Base-by-base conservation (phyloP, 1,140 invertebrate species). In the Drosophila nasuta region DNA sequence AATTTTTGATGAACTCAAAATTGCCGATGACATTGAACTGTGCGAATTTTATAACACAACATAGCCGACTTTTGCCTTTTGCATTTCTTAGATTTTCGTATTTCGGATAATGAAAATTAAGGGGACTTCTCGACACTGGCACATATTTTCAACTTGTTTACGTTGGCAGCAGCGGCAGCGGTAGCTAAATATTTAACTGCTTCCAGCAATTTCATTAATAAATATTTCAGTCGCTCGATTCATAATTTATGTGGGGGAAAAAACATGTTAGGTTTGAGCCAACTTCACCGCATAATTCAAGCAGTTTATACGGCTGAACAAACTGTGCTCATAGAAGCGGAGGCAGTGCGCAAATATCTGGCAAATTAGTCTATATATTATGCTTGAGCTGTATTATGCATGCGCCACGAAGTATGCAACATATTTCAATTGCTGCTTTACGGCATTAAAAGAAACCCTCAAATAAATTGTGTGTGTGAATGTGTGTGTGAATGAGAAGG, bases 1-100 rank as follows among this genome's bases (percentile, higher is more conserved):
- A 74, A 89, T 85, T 85, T 88, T 89, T 85, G 81, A 89, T 89
- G 86, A 89, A 81, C 75, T 81, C 66, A 43, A 90, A 85, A 90
- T 85, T 79, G 72, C 63, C 82, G 75, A 76, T 90, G 78, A 85
- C 86, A 89, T 82, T 71, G 74, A 81, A 79, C 72, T 66, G 78
- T 66, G 78, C 69, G 71, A 70, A 38, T 72, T 72, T 67, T 65
- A 66, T 59, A 59, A 66, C 60, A 60, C 49, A 54, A 45, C 49
- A 69, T 20, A 11, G 17, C 35, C 17, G 1, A n/a, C 7, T 17
- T 30, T 11, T 17, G 5, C 58, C 20, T 46, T 6, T 17, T 25
- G 30, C 28, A 8, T 38, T 38, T 38, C 17, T 20, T 54, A 28
- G 25, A 56, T 45, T 28, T 33, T 3, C 6, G 46, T 45, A 30